Conservation (phyloP, 2,113 vertebrate species). For the Stomatorhinus ivindoensis region DNA sequence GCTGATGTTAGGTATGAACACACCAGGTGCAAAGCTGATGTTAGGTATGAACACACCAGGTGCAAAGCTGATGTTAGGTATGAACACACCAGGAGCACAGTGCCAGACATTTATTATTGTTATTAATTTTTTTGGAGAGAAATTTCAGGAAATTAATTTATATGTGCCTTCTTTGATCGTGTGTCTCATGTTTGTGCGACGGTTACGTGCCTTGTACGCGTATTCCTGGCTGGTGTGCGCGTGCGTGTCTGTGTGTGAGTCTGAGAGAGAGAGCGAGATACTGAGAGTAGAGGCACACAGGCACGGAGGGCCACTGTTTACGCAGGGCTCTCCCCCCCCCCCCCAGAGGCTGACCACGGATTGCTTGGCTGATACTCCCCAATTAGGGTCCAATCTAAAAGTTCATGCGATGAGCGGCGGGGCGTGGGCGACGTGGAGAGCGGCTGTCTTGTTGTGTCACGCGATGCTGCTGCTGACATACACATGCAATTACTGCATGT, state of each 20-base stretch:
- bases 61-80: not conserved
- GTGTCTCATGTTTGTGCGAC: too few relatives aligned
- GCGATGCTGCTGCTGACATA: slow-evolving; percentile 40
- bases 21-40: not conserved
- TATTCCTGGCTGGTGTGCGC: slow-evolving; percentile 4
- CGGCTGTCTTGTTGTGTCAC: slow-evolving; percentile 52
- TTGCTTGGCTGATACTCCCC: slow-evolving; percentile 61
- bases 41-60: too few relatives aligned
- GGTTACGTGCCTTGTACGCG: not conserved
- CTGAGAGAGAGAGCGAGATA: not conserved
- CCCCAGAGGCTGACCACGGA: slow-evolving; percentile 58
- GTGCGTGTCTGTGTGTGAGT: not conserved
- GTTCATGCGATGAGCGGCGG: slow-evolving; percentile 53
- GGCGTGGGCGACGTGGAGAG: slow-evolving; percentile 39
- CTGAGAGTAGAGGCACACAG: not conserved
- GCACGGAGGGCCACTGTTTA: slow-evolving; percentile 39
- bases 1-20: not conserved
- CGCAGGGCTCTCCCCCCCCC: slow-evolving; percentile 54
- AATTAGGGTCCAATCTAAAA: slow-evolving; percentile 58
- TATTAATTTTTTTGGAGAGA: not conserved
- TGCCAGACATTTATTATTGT: not conserved
- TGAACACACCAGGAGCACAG: not conserved
- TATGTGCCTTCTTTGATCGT: not conserved
- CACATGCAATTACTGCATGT: slow-evolving; percentile 44
- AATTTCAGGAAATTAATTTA: not conserved